Percentiles rank a stretch among this genome's conserved stretches.
phyloP scores from a whole-genome alignment of 2,888 invertebrate genomes.

The Listrodromus nycthemerus region DNA sequence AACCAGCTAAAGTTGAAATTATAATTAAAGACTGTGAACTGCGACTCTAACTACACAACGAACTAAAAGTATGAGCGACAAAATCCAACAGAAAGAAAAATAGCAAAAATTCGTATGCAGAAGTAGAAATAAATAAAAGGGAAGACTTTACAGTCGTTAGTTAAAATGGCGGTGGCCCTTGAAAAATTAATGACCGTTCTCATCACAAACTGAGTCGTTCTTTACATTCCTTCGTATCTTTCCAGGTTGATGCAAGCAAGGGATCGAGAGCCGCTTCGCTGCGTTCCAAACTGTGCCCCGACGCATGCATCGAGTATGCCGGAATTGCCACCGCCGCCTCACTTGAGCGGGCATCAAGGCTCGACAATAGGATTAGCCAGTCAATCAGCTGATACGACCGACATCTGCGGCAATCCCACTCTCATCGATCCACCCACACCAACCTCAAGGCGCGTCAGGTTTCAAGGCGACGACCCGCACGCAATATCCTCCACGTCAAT shows the following conservation, averaged over 20 bases:
- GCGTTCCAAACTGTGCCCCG: slow-evolving; percentile 80
- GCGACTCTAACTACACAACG: too few species aligned
- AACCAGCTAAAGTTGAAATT: too few species aligned
- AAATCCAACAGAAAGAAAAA: too few species aligned
- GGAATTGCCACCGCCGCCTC: slow-evolving; percentile 85
- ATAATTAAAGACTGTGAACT: too few species aligned
- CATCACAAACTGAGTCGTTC: too few species aligned
- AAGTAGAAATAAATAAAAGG: too few species aligned
- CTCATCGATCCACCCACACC: slow-evolving; percentile 79
- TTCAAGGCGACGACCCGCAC: slow-evolving; percentile 84
- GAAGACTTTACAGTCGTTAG: too few species aligned
- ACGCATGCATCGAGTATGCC: slow-evolving; percentile 88
- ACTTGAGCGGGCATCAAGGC: slow-evolving; percentile 66
- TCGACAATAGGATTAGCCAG: slow-evolving; percentile 62
- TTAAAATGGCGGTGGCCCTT: too few species aligned
- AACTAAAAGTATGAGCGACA: too few species aligned
- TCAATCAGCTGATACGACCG: slow-evolving; percentile 64
- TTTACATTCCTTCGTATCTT: too few species aligned
- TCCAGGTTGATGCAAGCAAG: slow-evolving; percentile 85
- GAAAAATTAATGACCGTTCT: too few species aligned
- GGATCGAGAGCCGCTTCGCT: slow-evolving; percentile 87
- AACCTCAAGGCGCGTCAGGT: slow-evolving; percentile 85
- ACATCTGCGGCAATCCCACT: slow-evolving; percentile 64
- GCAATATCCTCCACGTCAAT: slow-evolving; percentile 72
- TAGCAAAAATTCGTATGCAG: too few species aligned